Percentiles rank a stretch among this genome's conserved stretches.
Evolutionary conservation across 1,140 invertebrate genomes (phyloP).

Genomic region (Drosophila oshimai): DNA sequence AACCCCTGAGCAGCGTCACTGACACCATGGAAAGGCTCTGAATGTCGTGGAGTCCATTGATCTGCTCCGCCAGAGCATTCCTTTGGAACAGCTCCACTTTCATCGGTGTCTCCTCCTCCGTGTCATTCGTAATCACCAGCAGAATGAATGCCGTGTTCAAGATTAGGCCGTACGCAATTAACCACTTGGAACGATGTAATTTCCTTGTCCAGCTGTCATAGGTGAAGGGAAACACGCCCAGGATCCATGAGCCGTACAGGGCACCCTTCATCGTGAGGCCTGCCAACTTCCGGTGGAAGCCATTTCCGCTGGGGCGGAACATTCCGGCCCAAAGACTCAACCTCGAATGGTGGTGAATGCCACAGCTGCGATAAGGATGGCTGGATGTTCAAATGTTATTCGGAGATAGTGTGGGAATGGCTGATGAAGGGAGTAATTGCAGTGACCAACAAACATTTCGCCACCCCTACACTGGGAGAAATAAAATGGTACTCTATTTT

Average conservation of each 20-base stretch:
- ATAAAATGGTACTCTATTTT: no score
- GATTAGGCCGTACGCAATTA: constrained; percentile 50
- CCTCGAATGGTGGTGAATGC: constrained; percentile 5
- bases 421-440: constrained; percentile 32
- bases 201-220: constrained; percentile 14
- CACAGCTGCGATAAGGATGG: constrained; percentile 25
- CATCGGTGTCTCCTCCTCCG: not conserved
- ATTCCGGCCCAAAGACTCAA: constrained; percentile 12
- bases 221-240: constrained; percentile 52
- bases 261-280: constrained; percentile 18
- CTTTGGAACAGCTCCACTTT: constrained; percentile 12
- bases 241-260: constrained; percentile 43
- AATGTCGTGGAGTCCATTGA: constrained; percentile 1
- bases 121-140: not conserved
- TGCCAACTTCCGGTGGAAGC: constrained; percentile 20
- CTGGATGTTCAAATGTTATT: constrained; percentile 6
- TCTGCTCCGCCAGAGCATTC: constrained; percentile 19
- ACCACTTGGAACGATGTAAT: constrained; percentile 36
- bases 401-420: constrained; percentile 5
- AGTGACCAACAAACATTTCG: not conserved
- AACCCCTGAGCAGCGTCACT: constrained; percentile 1
- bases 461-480: not conserved
- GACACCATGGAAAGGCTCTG: not conserved
- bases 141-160: constrained; percentile 4
- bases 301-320: constrained; percentile 13